Evolutionary conservation across 2,797 vertebrate species (phyloP).

Genomic region (Acrossocheilus wenchowensis): DNA sequence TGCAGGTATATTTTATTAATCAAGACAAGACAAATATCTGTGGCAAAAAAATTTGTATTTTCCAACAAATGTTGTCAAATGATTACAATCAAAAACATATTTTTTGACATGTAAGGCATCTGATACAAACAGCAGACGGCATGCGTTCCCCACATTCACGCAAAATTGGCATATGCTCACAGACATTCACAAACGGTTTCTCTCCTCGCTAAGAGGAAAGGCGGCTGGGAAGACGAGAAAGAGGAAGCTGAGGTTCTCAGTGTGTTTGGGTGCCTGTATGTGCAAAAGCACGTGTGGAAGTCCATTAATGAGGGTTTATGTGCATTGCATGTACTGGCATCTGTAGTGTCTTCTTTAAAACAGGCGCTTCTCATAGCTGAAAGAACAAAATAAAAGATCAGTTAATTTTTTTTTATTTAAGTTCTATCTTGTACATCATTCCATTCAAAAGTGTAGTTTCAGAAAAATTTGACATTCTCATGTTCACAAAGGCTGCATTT

Average conservation of each 20-base stretch:
- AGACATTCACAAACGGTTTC: conserved; percentile 42
- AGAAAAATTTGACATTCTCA: neutral
- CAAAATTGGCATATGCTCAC: conserved; percentile 44
- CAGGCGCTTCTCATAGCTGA: conserved; percentile 94
- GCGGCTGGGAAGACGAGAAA: conserved; percentile 74
- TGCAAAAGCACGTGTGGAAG: conserved; percentile 35
- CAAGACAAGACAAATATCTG: conserved; percentile 32
- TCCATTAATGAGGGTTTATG: conserved; percentile 30
- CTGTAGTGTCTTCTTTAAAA: conserved; percentile 80
- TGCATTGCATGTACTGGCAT: conserved; percentile 43
- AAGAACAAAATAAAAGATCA: conserved; percentile 42
- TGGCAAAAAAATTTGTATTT: conserved; percentile 60
- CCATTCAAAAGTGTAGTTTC: neutral
- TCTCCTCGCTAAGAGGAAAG: conserved; percentile 68
- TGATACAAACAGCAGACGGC: conserved; percentile 42
- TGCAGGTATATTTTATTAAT: neutral
- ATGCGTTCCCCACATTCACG: conserved; percentile 30
- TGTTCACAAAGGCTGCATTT: neutral
- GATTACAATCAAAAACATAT: conserved; percentile 41
- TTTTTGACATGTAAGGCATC: conserved; percentile 58
- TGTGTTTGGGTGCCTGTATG: conserved; percentile 51
- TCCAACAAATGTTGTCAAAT: conserved; percentile 12
- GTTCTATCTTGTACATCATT: neutral
- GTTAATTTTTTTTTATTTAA: neutral
- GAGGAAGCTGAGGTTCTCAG: conserved; percentile 56